Evolutionary conservation across 2,888 invertebrate genomes (phyloP), one percentile per base, ranked within the genome.

Genomic region (Pseudolycoriella hygida): DNA sequence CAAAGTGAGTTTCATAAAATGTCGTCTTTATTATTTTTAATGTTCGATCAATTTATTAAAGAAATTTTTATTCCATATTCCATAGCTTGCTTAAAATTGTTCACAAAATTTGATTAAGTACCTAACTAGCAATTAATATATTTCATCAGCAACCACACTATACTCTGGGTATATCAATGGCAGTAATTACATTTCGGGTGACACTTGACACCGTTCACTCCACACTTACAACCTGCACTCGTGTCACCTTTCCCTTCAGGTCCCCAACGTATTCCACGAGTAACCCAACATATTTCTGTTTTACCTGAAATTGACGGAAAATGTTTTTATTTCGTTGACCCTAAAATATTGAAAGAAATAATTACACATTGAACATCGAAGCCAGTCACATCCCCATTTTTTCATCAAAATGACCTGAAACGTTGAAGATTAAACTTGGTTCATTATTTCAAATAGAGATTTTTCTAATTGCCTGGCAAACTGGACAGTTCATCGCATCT

Each of bases 331-430:
- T n/a, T n/a, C n/a, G n/a, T n/a, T n/a, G n/a, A n/a, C n/a, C n/a
- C n/a, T n/a, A n/a, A n/a, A n/a, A n/a, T n/a, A n/a, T n/a, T n/a
- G n/a, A n/a, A n/a, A n/a, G n/a, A n/a, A n/a, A n/a, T n/a, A n/a
- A n/a, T n/a, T n/a, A 66, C 92, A 92, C 67, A 89, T 86, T 1
- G 85, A 81, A 64, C 92, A 92, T 52, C 82, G 74, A 45, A 92
- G 69, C 88, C 89, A 89, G 65, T 92, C 90, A 67, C 92, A 92
- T 50, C 92, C 92, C 81, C 85, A 87, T 68, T 88, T 89, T 65
- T 90, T 90, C 67, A 84, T 83, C 20, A 90, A 70, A 41, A 90
- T 76, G 42, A 54, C 52, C 54, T 53, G 17, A 2, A 49, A 44
- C 25, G 41, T 42, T 2, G 14, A 19, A 25, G 18, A 42, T 38